Conservation (phyloP, 2,888 invertebrate genomes). For the Agriopis aurantiaria region DNA sequence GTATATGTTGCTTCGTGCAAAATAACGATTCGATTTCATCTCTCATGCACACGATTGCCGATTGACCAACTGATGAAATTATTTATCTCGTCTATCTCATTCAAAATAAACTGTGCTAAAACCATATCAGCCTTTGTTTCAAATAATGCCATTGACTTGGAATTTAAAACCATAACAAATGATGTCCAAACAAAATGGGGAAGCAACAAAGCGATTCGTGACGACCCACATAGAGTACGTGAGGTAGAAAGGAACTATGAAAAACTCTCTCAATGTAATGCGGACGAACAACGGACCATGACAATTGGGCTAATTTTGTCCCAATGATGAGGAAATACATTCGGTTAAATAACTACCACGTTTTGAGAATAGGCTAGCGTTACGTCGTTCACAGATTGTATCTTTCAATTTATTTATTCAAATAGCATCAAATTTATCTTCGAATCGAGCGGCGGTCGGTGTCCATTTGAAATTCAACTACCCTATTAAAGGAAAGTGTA, state of each 20-base stretch:
- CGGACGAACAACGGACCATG: constrained; percentile 66
- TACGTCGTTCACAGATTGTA: constrained; percentile 21
- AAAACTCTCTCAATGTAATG: constrained; percentile 63
- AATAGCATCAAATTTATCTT: constrained; percentile 41
- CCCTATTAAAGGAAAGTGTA: constrained; percentile 57
- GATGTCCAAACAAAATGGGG: constrained; percentile 58
- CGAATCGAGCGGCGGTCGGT: constrained; percentile 26
- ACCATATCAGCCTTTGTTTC: constrained; percentile 35
- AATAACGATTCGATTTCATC: constrained; percentile 68
- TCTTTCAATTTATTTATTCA: constrained; percentile 34
- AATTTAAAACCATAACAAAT: constrained; percentile 46
- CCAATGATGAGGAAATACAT: constrained; percentile 49
- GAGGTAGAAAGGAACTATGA: constrained; percentile 65
- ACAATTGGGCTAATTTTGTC: constrained; percentile 59
- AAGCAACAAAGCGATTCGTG: constrained; percentile 72
- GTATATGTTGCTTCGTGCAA: constrained; percentile 63
- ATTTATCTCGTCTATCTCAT: constrained; percentile 38
- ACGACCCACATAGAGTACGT: constrained; percentile 69
- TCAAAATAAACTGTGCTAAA: constrained; percentile 35
- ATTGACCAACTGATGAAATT: constrained; percentile 55
- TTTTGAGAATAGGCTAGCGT: constrained; percentile 18
- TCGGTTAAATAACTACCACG: constrained; percentile 29
- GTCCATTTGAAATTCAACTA: constrained; percentile 44
- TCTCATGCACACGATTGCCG: constrained; percentile 49
- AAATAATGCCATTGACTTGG: constrained; percentile 34